Percentiles rank a stretch among this genome's conserved stretches.
Conservation (phyloP, 2,797 vertebrate genomes). For the Pseudomugil tenellus region DNA sequence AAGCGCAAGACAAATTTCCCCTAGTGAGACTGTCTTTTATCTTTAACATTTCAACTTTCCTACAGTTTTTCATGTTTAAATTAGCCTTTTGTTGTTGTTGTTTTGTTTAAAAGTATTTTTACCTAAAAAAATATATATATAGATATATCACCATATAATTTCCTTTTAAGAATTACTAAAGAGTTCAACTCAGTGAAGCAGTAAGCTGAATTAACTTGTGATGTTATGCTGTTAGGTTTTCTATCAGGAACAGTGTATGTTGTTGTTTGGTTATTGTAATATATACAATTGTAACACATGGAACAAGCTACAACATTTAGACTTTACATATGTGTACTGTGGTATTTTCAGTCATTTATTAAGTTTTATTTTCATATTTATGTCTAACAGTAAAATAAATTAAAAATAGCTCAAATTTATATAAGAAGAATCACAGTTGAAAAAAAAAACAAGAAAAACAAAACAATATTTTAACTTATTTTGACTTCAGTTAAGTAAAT, state of each 20-base stretch:
- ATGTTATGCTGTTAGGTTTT: too few relatives aligned
- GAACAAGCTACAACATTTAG: not conserved
- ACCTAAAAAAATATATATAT: not conserved
- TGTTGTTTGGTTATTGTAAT: not conserved
- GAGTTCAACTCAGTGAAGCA: not conserved
- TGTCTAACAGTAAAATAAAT: too few relatives aligned
- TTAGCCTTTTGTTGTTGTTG: not conserved
- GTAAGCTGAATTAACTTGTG: not conserved
- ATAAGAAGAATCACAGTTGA: too few relatives aligned
- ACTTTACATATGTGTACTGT: conserved; percentile 4
- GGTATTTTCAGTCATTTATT: not conserved
- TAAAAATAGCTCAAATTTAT: not conserved
- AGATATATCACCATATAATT: not conserved
- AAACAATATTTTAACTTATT: not conserved
- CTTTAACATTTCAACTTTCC: not conserved
- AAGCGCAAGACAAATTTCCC: not conserved
- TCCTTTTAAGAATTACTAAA: not conserved
- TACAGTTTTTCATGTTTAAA: not conserved
- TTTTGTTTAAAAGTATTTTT: not conserved
- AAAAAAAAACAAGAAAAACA: too few relatives aligned
- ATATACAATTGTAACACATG: not conserved
- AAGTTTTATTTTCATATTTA: conserved; percentile 21
- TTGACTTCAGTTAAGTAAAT: not conserved
- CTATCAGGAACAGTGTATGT: not conserved
- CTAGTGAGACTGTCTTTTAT: not conserved